Evolutionary conservation across 2,113 vertebrate genomes (phyloP).

Genomic region (Larimichthys polyactis): DNA sequence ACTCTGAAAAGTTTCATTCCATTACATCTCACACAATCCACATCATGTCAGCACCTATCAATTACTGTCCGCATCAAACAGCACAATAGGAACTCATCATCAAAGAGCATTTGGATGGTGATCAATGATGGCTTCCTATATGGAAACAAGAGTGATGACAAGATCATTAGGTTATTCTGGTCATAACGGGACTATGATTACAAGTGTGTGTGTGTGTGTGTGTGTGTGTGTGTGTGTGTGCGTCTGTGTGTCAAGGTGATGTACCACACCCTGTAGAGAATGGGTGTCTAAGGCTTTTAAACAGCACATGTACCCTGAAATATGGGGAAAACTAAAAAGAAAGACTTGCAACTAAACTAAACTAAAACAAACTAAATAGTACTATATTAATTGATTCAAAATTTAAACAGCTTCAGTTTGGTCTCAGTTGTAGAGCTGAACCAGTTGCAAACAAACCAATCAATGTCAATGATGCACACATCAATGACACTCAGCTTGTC

Average conservation of each 20-base stretch:
- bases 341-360: no score
- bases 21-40: conserved; percentile 66
- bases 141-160: conserved; percentile 46
- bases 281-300: not conserved
- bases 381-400: no score
- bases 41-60: conserved; percentile 70
- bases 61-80: conserved; percentile 66
- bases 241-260: conserved; percentile 4
- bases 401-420: no score
- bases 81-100: conserved; percentile 50
- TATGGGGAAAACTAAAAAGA: no score
- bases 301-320: not conserved
- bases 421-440: no score
- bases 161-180: conserved; percentile 46
- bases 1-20: conserved; percentile 67
- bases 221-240: conserved; percentile 16
- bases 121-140: conserved; percentile 54
- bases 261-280: conserved; percentile 7
- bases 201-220: conserved; percentile 25
- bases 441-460: no score
- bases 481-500: no score
- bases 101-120: conserved; percentile 41
- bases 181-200: conserved; percentile 2
- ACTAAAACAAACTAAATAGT: no score
- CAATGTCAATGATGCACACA: no score